phyloP scores from a whole-genome alignment of 1,140 invertebrate genomes.

The Tetraneura akinire region DNA sequence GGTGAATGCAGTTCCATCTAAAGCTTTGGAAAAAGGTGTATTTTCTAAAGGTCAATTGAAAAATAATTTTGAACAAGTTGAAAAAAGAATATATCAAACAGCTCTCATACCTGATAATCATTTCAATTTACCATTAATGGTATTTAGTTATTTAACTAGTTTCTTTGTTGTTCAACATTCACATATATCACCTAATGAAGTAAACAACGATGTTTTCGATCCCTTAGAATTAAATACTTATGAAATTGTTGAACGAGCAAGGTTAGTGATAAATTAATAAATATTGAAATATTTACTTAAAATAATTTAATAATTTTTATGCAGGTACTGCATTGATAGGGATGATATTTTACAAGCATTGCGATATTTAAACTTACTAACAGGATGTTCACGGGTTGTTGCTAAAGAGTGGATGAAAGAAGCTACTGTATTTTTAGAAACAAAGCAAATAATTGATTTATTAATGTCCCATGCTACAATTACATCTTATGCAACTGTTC shows the following conservation, averaged over 20 bases:
- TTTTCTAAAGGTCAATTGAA: conserved; percentile 81
- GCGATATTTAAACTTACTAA: conserved; percentile 85
- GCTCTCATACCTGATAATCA: conserved; percentile 62
- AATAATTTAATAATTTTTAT: conserved; percentile 46
- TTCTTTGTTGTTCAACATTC: conserved; percentile 69
- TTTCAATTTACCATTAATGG: conserved; percentile 76
- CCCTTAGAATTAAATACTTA: conserved; percentile 76
- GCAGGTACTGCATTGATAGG: conserved; percentile 81
- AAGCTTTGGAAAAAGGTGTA: conserved; percentile 77
- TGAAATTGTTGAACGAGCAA: conserved; percentile 82
- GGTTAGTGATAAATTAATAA: conserved; percentile 60
- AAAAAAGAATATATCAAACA: conserved; percentile 51
- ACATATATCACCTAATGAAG: conserved; percentile 68
- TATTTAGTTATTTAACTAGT: conserved; percentile 85
- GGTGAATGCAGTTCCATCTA: conserved; percentile 69
- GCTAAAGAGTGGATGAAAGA: conserved; percentile 87
- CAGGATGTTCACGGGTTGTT: conserved; percentile 79
- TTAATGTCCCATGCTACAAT: conserved; percentile 79
- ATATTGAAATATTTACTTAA: neutral
- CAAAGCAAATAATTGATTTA: conserved; percentile 84
- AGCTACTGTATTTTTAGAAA: conserved; percentile 79
- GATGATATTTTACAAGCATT: conserved; percentile 82
- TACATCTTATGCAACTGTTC: neutral
- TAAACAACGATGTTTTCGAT: conserved; percentile 69
- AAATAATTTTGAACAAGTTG: conserved; percentile 79